phyloP scores from a whole-genome alignment of 2,888 invertebrate genomes.

The Dasypolia templi region DNA sequence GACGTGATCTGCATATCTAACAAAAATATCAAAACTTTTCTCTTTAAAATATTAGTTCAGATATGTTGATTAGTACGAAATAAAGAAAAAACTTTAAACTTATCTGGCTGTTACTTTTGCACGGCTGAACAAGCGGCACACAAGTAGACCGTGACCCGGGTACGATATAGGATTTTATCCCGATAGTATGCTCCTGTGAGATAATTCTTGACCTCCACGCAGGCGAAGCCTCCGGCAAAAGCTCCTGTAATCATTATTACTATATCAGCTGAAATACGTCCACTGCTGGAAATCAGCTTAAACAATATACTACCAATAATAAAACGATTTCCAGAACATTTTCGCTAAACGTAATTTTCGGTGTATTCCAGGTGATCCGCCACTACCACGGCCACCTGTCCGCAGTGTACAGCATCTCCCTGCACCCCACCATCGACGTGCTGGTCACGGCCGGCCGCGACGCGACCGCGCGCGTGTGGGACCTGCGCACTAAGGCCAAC shows the following conservation, averaged over 20 bases:
- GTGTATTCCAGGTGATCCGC: conserved; percentile 93
- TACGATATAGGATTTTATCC: background rate
- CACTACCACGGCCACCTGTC: conserved; percentile 99
- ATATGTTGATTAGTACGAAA: too few relatives aligned
- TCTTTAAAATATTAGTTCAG: too few relatives aligned
- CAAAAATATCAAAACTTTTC: too few relatives aligned
- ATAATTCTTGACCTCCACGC: background rate
- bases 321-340: background rate
- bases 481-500: conserved; percentile 99
- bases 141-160: background rate
- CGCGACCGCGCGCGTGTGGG: conserved; percentile 99
- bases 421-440: conserved; percentile 99
- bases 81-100: too few relatives aligned
- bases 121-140: background rate
- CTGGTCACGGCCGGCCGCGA: conserved; percentile 98
- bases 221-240: background rate
- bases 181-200: background rate
- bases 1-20: too few relatives aligned
- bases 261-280: background rate
- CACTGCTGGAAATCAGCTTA: background rate
- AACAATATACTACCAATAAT: too few relatives aligned
- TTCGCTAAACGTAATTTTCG: background rate
- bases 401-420: conserved; percentile 97
- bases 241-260: background rate
- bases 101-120: background rate